Base-by-base conservation (phyloP, 2,113 vertebrate species). In the Sylvilagus bachmani region DNA sequence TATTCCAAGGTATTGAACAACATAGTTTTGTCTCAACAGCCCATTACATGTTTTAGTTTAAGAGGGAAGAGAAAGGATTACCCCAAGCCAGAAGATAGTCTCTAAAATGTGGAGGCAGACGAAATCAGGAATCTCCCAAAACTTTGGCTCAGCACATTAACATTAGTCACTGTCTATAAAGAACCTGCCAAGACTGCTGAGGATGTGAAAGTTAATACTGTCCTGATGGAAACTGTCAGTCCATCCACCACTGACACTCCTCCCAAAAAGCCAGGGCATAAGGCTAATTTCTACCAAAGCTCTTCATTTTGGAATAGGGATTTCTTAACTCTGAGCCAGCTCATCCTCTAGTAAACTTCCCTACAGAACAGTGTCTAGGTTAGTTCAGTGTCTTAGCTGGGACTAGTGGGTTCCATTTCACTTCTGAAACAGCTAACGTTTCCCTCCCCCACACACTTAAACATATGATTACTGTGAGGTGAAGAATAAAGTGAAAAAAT, bases 91-190 rank as follows among this genome's bases (percentile, higher is more conserved):
- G 87, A 81, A 88, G 69, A 78, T 3, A 66, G 53, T 75, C 21
- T 51, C 90, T 82, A 31, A 53, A 58, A 80, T 5, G 49, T 11
- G 8, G 66, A 61, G 78, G 92, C 92, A 93, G 69, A 78, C 6
- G 36, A 78, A 77, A 74, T 95, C 91, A 70, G 86, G 62, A 61
- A 74, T 94, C 78, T 81, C 73, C 64, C 24, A 13, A 49, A 58
- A 78, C 81, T 82, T 44, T 90, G 96, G 96, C 90, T 82, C 55
- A 27, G 38, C 81, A 82, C 78, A 44, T 49, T 27, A 44, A 70
- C 82, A 93, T 96, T 79, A 95, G 78, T 92, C 93, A 82, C 64
- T 93, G 85, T 82, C 82, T 85, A 31, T 77, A 55, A 74, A 70
- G 95, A 85, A 80, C 90, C 36, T 22, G 69, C 73, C 86, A 55